Evolutionary conservation across 30 jellyfish, hydroid and myxozoan species (phyloP).

Genomic region (Hydractinia echinata): DNA sequence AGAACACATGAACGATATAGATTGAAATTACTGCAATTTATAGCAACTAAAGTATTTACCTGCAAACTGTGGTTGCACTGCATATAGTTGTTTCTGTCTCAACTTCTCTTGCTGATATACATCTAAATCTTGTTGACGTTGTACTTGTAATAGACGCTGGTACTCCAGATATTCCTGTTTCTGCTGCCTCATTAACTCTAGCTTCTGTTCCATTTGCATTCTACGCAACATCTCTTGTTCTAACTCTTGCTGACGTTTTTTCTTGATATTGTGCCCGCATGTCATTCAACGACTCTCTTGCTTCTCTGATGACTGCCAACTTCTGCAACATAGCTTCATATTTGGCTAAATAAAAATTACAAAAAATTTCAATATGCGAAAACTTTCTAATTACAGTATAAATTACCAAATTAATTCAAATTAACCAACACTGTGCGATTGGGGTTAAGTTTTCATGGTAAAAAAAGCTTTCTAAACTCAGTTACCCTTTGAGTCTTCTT

Average conservation of each 20-base stretch:
- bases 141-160: conserved; percentile 89
- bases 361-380: too few relatives aligned
- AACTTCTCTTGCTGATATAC: conserved; percentile 71
- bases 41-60: too few relatives aligned
- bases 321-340: conserved; percentile 95
- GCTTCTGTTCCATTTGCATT: conserved; percentile 98
- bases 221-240: conserved; percentile 98
- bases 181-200: conserved; percentile 96
- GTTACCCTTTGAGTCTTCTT: conserved; percentile 88
- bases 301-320: conserved; percentile 88
- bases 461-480: too few relatives aligned
- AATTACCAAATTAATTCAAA: too few relatives aligned
- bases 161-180: conserved; percentile 94
- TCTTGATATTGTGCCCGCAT: conserved; percentile 94
- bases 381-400: too few relatives aligned
- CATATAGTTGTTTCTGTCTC: conserved; percentile 59
- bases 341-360: conserved; percentile 41
- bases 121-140: conserved; percentile 88
- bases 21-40: too few relatives aligned
- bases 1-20: too few relatives aligned
- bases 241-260: conserved; percentile 87
- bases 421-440: too few relatives aligned
- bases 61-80: neutral
- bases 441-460: too few relatives aligned
- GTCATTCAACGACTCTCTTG: conserved; percentile 85